Conservation (phyloP, 2,888 invertebrate genomes). For the Lasiommata megera region DNA sequence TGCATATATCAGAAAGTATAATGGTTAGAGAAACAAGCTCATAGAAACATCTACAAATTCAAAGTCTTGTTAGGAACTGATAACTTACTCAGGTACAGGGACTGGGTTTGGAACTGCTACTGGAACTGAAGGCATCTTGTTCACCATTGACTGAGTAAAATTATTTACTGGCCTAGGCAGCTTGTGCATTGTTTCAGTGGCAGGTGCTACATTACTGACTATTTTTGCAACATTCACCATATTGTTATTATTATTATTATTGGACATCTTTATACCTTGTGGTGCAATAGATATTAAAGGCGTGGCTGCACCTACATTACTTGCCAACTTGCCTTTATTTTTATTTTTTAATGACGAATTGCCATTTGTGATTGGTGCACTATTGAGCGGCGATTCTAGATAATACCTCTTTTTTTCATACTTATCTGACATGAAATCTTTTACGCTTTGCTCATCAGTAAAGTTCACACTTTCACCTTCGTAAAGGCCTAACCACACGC, state of each 20-base stretch:
- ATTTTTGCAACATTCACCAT: constrained; percentile 54
- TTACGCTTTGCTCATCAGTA: constrained; percentile 93
- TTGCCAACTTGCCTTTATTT: constrained; percentile 57
- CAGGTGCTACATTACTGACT: constrained; percentile 51
- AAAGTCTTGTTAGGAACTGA: neutral
- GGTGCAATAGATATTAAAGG: constrained; percentile 68
- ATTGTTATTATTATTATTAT: constrained; percentile 54
- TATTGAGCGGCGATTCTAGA: constrained; percentile 55
- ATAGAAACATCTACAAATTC: too few relatives aligned
- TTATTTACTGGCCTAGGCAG: constrained; percentile 61
- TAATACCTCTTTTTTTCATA: constrained; percentile 94
- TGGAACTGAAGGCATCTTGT: constrained; percentile 38
- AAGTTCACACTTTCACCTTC: constrained; percentile 87
- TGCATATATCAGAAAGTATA: too few relatives aligned
- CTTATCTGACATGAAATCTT: constrained; percentile 96
- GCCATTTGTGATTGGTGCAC: constrained; percentile 52
- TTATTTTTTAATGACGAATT: constrained; percentile 55
- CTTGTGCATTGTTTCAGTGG: constrained; percentile 56
- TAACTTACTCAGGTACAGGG: constrained; percentile 70
- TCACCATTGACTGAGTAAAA: constrained; percentile 49
- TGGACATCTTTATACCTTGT: constrained; percentile 47
- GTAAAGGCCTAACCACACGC: constrained; percentile 95
- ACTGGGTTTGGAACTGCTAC: constrained; percentile 35
- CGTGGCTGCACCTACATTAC: constrained; percentile 43
- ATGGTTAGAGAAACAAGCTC: too few relatives aligned